These are phyloP conservation scores for Cheiracanthium punctorium DNA, from an alignment of 2,888 invertebrate genomes.

Conservation along the genomic window DNA sequence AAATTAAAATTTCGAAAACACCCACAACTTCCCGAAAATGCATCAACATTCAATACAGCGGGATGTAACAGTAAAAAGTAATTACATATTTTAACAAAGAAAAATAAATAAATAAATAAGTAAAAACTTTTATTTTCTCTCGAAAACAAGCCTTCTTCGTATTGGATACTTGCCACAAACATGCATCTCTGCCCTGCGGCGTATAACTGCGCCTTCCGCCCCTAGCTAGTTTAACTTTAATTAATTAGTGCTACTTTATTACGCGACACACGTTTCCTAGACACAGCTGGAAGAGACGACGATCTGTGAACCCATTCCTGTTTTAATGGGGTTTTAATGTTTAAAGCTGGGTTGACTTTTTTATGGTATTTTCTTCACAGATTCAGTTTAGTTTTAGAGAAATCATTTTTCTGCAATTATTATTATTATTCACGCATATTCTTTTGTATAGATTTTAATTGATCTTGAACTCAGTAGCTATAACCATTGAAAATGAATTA, in stretches of 20 bases:
- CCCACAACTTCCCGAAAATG: too few relatives aligned
- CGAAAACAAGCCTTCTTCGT: conserved; percentile 45
- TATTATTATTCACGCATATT: conserved; percentile 30
- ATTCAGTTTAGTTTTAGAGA: conserved; percentile 5
- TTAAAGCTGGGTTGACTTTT: conserved; percentile 33
- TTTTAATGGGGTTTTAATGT: conserved; percentile 70
- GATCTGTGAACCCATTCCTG: conserved; percentile 50
- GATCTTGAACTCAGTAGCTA: conserved; percentile 35
- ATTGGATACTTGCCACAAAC: conserved; percentile 67
- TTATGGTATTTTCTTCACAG: conserved; percentile 28
- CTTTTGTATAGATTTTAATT: conserved; percentile 62
- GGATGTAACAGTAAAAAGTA: too few relatives aligned
- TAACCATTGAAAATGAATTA: conserved; percentile 41
- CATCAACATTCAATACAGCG: too few relatives aligned
- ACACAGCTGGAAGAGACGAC: conserved; percentile 38
- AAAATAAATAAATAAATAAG: too few relatives aligned
- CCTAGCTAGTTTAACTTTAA: conserved; percentile 64
- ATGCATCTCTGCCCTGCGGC: conserved; percentile 31
- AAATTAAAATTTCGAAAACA: too few relatives aligned
- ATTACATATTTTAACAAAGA: conserved; percentile 49
- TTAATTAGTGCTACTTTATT: conserved; percentile 68
- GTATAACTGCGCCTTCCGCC: not conserved
- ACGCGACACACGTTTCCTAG: conserved; percentile 61
- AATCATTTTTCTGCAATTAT: conserved; percentile 11
- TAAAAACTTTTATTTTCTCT: conserved; percentile 36